Evolutionary conservation across 2,113 vertebrate genomes (phyloP).

Genomic region (Anhinga anhinga): DNA sequence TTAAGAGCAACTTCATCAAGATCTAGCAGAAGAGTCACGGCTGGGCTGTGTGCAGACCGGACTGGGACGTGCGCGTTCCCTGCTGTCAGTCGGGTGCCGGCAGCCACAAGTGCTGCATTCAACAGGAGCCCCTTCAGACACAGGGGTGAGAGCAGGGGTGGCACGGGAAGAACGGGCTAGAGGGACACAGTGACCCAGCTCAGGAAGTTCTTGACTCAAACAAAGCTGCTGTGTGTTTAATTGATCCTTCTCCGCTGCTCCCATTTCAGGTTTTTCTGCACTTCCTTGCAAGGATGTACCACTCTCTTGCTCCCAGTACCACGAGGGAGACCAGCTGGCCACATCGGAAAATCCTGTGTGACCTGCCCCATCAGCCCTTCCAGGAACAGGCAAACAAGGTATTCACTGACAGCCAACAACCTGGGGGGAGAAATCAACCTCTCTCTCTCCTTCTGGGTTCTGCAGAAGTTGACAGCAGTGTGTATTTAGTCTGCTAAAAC

Average conservation of each 20-base stretch:
- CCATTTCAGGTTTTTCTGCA: background rate
- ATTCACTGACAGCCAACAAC: background rate
- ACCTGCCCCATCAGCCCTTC: background rate
- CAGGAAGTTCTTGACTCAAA: background rate
- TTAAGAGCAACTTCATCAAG: background rate
- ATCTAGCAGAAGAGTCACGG: background rate
- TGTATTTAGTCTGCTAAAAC: background rate
- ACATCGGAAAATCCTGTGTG: background rate
- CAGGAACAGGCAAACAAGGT: background rate
- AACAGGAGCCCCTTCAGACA: background rate
- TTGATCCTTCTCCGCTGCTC: background rate
- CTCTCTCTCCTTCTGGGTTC: background rate
- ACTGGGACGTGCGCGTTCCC: background rate
- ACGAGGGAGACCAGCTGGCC: background rate
- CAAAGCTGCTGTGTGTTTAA: background rate
- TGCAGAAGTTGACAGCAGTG: background rate
- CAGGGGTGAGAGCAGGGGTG: rapidly evolving
- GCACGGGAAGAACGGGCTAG: rapidly evolving
- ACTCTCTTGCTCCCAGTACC: background rate
- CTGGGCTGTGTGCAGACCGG: background rate
- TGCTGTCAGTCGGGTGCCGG: rapidly evolving
- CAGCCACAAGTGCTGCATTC: background rate
- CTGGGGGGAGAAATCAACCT: background rate
- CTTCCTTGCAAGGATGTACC: background rate
- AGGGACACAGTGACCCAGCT: background rate